phyloP scores from a whole-genome alignment of 92 coral and sea anemone genomes.

The Isaurus tuberculatus region DNA sequence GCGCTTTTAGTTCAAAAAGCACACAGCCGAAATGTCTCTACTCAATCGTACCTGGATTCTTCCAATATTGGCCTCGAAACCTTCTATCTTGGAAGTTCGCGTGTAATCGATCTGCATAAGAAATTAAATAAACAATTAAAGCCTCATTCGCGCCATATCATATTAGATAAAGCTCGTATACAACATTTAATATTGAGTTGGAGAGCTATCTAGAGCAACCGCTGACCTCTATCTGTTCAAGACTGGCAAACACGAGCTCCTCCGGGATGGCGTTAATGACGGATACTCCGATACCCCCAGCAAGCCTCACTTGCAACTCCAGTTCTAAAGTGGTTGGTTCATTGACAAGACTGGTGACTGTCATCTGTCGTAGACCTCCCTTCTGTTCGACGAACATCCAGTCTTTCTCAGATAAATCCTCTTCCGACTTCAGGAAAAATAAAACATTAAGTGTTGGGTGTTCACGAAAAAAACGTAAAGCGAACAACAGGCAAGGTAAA shows the following conservation, averaged over 20 bases:
- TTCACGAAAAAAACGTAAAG: background rate
- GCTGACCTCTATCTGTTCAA: constrained; percentile 94
- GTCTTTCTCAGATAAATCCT: constrained; percentile 76
- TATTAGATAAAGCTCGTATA: background rate
- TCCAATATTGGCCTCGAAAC: constrained; percentile 88
- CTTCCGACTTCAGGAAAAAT: constrained; percentile 59
- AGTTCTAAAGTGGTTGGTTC: constrained; percentile 66
- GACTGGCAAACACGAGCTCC: constrained; percentile 86
- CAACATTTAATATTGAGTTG: background rate
- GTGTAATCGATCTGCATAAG: constrained; percentile 81
- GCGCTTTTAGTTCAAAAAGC: background rate
- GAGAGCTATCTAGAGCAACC: background rate
- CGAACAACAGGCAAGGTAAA: background rate
- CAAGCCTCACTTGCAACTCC: constrained; percentile 91
- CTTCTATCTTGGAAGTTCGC: constrained; percentile 74
- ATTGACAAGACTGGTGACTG: constrained; percentile 67
- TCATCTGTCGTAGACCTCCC: constrained; percentile 85
- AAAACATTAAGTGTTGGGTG: background rate
- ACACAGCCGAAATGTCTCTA: background rate
- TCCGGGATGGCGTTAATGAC: constrained; percentile 91
- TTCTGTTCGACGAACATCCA: constrained; percentile 93
- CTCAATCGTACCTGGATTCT: constrained; percentile 82
- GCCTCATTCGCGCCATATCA: too few relatives aligned
- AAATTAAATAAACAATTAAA: background rate
- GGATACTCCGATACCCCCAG: constrained; percentile 97